Base-by-base conservation (phyloP, 1,140 invertebrate genomes). In the Frieseomelitta varia region DNA sequence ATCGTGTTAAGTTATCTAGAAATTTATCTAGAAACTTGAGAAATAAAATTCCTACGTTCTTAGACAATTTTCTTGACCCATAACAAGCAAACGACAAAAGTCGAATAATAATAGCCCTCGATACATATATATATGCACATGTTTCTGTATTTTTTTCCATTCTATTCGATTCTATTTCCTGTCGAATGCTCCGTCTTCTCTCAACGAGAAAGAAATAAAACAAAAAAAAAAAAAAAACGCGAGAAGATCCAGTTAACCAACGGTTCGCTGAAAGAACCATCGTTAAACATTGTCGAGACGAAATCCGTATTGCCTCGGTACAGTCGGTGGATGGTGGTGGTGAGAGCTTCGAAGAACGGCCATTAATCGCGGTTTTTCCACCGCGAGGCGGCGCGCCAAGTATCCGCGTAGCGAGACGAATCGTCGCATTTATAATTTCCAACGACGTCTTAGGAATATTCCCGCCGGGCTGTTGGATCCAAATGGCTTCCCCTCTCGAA, bases 391-490 rank as follows among this genome's bases (percentile, higher is more conserved):
- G 67, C 63, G 79, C 69, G 39, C 30, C 39, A 24, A 61, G 24
- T n/a, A 61, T 61, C 11, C n/a, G 24, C 47, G 30, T n/a, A 79
- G 39, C 55, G 53, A 85, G 87, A 88, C 83, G 81, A 85, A 85
- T 82, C 83, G 71, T 56, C 58, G 79, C 74, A 85, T 85, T 85
- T 85, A 88, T 68, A 77, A 56, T 72, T 47, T 34, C 65, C 51
- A 47, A 39, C 75, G 58, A 79, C 34, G 75, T 88, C 84, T 81
- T 63, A 24, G 47, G 27, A n/a, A n/a, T 65, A 39, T 47, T 69
- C 68, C n/a, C 61, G 39, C 24, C 34, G 63, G 39, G 58, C 71
- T 63, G 73, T 58, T 24, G 24, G 58, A 81, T 73, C 47, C 58
- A 82, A 85, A 88, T 85, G 79, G 79, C 51, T 74, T 61, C 71